Conservation (phyloP, 1,140 invertebrate genomes). For the Phortica variegata region DNA sequence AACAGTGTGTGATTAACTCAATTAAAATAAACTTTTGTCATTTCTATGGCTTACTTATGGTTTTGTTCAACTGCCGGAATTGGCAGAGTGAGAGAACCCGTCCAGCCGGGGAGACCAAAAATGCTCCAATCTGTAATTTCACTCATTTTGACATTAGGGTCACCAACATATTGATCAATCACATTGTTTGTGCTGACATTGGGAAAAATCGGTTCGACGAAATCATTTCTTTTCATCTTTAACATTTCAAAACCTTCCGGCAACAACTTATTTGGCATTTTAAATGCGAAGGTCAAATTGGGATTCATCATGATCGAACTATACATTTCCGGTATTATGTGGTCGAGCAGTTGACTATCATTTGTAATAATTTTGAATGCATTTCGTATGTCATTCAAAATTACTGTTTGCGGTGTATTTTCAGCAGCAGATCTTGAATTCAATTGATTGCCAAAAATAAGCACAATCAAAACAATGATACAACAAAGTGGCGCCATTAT, state of each 20-base stretch:
- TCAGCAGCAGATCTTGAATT: conserved; percentile 20
- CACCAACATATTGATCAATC: conserved; percentile 13
- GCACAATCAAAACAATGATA: no score
- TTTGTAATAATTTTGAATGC: conserved; percentile 45
- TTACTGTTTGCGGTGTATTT: conserved; percentile 11
- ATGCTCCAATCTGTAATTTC: conserved; percentile 24
- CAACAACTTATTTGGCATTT: conserved; percentile 29
- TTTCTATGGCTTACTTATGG: conserved; percentile 22
- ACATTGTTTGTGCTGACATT: conserved; percentile 31
- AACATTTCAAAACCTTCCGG: conserved; percentile 21
- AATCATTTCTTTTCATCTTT: conserved; percentile 40
- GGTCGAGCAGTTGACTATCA: conserved; percentile 34
- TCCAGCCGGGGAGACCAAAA: conserved; percentile 44
- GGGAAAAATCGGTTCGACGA: conserved; percentile 41
- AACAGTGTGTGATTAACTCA: not conserved
- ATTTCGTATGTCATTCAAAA: conserved; percentile 37
- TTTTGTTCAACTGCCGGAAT: conserved; percentile 19
- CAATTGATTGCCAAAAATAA: conserved; percentile 4
- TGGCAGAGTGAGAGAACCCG: conserved; percentile 29
- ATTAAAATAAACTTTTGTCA: not conserved
- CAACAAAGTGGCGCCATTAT: no score
- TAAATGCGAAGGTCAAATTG: conserved; percentile 43
- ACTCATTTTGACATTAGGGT: conserved; percentile 11
- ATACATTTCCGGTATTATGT: conserved; percentile 49
- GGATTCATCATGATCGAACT: conserved; percentile 24